Base-by-base conservation (phyloP, 2,113 vertebrate genomes). In the Seriola dumerili region DNA sequence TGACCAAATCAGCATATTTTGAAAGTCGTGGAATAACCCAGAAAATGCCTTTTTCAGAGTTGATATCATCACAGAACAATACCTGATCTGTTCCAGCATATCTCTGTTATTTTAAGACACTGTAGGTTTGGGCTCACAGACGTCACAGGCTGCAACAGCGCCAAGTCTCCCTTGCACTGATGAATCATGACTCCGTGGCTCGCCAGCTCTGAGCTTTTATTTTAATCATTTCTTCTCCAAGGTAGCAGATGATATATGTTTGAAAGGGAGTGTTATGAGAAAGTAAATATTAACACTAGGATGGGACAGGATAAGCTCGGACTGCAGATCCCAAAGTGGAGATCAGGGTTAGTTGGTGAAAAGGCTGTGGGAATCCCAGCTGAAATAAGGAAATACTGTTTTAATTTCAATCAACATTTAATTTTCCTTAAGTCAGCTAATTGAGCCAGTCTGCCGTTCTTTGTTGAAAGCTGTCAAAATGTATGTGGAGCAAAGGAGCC, bases 51-150 rank as follows among this genome's bases (percentile, higher is more conserved):
- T 68, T 29, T 67, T 21, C 6, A 2, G 57, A 70, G 42, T 58
- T 5, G 0, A 8, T 34, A 44, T 71, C 38, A 11, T 72, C 16
- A 14, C 58, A 80, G 57, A 85, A 68, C 57, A 52, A 66, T 48
- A 5, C 4, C 71, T 0, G 59, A 11, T 59, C 82, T 81, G 50
- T 69, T 66, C 52, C 63, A 16, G 72, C 76, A 9, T n/a, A 59
- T 74, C 42, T 55, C 70, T 58, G 74, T 85, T 89, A 83, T 88
- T 90, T 90, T 80, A 77, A 77, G 72, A 61, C 58, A 19, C 71
- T 52, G 73, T 79, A 80, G 84, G 82, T 88, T 84, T 59, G 71
- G 70, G 75, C 81, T 85, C n/a, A 32, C 72, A 65, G 73, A 75
- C 61, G 74, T 89, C 88, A 81, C 85, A 58, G 73, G 64, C 76